phyloP scores from a whole-genome alignment of 2,888 invertebrate genomes.

The Capitulum mitella region DNA sequence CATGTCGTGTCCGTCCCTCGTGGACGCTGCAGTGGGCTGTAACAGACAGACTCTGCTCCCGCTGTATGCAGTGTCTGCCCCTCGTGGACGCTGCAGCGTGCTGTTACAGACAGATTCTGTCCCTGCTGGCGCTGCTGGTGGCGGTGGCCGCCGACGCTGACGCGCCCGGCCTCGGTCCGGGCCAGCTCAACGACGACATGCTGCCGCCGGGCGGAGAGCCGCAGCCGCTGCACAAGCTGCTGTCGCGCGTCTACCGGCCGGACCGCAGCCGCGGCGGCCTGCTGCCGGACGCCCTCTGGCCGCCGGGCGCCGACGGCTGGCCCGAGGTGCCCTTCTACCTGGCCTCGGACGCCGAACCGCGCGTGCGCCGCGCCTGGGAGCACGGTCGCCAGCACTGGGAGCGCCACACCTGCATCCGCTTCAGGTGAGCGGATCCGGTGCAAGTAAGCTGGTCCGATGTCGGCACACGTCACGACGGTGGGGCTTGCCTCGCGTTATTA shows the following conservation, averaged over 20 bases:
- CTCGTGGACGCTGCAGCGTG: background rate
- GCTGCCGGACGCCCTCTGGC: slow-evolving; percentile 13
- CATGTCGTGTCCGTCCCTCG: too few relatives aligned
- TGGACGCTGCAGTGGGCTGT: too few relatives aligned
- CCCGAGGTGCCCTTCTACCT: slow-evolving; percentile 2
- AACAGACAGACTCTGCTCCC: too few relatives aligned
- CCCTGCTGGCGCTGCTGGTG: background rate
- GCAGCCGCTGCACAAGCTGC: slow-evolving; percentile 1
- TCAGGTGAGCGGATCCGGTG: background rate
- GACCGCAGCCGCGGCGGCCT: background rate
- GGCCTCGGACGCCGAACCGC: background rate
- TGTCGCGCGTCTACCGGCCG: background rate
- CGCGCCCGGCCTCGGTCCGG: background rate
- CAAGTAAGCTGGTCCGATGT: too few relatives aligned
- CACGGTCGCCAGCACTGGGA: background rate
- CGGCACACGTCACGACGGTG: too few relatives aligned
- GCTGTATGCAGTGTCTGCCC: too few relatives aligned
- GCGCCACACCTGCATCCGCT: background rate
- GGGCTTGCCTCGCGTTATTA: too few relatives aligned
- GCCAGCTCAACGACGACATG: slow-evolving; percentile 6
- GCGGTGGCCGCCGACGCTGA: background rate
- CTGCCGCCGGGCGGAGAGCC: background rate
- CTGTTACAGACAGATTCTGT: background rate
- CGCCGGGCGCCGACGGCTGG: background rate
- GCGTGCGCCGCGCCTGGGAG: background rate